A percentile compares a stretch with the other conserved stretches of the same genome.
Conservation (phyloP, 2,797 vertebrate species). For the Danio tinwini region DNA sequence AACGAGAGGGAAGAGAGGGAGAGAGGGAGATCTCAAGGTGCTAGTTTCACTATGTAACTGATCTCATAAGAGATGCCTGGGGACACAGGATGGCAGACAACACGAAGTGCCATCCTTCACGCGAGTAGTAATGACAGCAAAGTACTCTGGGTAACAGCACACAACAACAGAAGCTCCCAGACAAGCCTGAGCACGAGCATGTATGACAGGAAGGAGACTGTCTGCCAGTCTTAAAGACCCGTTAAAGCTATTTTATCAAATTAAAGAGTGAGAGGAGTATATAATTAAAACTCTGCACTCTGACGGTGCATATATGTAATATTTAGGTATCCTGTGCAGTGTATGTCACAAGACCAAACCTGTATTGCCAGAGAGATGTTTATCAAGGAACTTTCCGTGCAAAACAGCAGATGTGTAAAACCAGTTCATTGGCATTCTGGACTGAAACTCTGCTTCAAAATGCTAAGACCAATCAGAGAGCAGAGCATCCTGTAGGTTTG, state of each 20-base stretch:
- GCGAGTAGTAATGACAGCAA: conserved; percentile 27
- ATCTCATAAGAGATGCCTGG: conserved; percentile 52
- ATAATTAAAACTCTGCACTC: background rate
- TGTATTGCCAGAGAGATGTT: background rate
- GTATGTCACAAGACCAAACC: conserved; percentile 16
- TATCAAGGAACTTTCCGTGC: background rate
- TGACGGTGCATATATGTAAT: background rate
- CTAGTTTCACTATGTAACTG: conserved; percentile 45
- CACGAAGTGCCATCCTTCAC: conserved; percentile 30
- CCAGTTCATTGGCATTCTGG: conserved; percentile 1
- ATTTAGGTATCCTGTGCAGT: background rate
- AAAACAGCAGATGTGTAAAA: conserved; percentile 14
- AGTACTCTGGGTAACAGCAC: conserved; percentile 29
- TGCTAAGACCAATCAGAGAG: conserved; percentile 17
- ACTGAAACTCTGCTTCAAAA: conserved; percentile 3
- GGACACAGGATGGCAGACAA: conserved; percentile 46
- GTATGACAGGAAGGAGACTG: conserved; percentile 8
- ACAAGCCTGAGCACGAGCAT: conserved; percentile 10
- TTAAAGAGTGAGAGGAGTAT: background rate
- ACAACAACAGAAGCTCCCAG: conserved; percentile 40
- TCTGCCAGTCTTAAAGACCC: background rate
- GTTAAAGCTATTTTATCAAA: conserved; percentile 13
- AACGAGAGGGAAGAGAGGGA: conserved; percentile 17
- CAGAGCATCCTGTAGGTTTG: background rate
- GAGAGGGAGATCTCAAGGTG: conserved; percentile 50